Evolutionary conservation across 1,140 invertebrate species (phyloP).

Genomic region (Leptopilina boulardi): DNA sequence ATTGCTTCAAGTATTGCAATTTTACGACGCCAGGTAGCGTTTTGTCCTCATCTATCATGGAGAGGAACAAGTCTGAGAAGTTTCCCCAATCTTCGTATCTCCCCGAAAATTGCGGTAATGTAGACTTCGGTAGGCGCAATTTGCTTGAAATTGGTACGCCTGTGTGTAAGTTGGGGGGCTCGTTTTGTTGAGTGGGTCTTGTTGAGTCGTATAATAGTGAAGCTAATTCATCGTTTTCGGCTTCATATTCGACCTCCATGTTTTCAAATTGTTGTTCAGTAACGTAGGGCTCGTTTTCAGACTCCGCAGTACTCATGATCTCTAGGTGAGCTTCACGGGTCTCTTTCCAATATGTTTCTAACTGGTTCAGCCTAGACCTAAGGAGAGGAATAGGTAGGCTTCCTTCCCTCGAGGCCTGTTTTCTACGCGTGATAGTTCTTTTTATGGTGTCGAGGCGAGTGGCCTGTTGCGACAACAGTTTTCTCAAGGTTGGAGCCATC

Average conservation of each 20-base stretch:
- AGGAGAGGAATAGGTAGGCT: too few species aligned
- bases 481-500: not conserved
- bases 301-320: too few species aligned
- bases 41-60: constrained; percentile 54
- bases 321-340: too few species aligned
- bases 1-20: constrained; percentile 54
- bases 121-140: constrained; percentile 1
- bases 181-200: too few species aligned
- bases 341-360: too few species aligned
- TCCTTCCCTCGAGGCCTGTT: not conserved
- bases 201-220: too few species aligned
- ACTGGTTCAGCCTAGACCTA: too few species aligned
- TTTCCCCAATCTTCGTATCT: constrained; percentile 58
- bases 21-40: constrained; percentile 49
- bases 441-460: not conserved
- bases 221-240: too few species aligned
- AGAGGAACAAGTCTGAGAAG: constrained; percentile 57
- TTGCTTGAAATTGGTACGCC: not conserved
- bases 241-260: too few species aligned
- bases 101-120: constrained; percentile 55
- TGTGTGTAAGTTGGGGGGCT: too few species aligned
- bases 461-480: not conserved
- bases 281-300: too few species aligned
- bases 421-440: not conserved
- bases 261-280: too few species aligned